Percentiles rank a stretch among this genome's conserved stretches.
Evolutionary conservation across 1,140 invertebrate species (phyloP).

Genomic region (Drosophila mojavensis): DNA sequence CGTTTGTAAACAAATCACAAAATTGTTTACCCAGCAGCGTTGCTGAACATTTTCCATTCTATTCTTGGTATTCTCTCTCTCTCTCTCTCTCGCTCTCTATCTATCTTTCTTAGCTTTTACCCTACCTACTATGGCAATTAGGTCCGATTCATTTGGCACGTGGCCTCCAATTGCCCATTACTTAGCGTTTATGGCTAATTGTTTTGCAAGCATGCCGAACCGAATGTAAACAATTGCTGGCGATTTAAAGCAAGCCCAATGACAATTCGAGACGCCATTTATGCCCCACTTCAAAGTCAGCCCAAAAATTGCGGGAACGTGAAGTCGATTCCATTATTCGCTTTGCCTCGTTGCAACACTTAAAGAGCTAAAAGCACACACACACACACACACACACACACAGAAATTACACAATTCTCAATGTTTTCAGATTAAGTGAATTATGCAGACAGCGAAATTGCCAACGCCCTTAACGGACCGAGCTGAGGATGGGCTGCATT

Average conservation of each 20-base stretch:
- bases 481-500: conserved; percentile 21
- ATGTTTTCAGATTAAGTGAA: conserved; percentile 14
- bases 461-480: conserved; percentile 24
- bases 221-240: conserved; percentile 15
- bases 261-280: conserved; percentile 40
- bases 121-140: conserved; percentile 5
- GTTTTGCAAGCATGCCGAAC: conserved; percentile 17
- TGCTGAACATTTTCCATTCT: not conserved
- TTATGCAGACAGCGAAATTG: conserved; percentile 43
- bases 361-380: not conserved
- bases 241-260: conserved; percentile 34
- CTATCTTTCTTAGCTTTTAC: not conserved
- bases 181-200: conserved; percentile 35
- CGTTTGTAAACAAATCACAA: not conserved
- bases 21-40: not conserved
- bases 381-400: too few relatives aligned
- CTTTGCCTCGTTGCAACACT: conserved; percentile 35
- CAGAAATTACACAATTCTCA: conserved; percentile 14
- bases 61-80: not conserved
- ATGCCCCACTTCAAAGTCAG: conserved; percentile 31
- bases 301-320: conserved; percentile 24
- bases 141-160: conserved; percentile 2
- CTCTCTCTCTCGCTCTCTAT: too few relatives aligned
- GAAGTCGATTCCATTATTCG: conserved; percentile 13
- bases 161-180: conserved; percentile 29